Conservation (phyloP, 1,140 invertebrate genomes). For the Pogonomyrmex californicus region DNA sequence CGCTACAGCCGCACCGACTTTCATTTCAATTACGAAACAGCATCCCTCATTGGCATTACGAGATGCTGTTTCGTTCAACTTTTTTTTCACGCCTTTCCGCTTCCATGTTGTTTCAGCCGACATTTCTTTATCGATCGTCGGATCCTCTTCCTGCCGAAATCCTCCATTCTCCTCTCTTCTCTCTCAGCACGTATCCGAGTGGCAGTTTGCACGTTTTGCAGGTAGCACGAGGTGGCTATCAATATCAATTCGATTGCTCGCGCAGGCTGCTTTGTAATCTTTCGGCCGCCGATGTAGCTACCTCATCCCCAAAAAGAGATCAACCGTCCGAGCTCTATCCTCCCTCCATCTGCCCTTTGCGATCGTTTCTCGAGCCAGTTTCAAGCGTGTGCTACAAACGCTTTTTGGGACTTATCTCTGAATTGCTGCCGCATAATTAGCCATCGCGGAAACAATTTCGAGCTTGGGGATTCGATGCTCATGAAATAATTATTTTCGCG, state of each 20-base stretch:
- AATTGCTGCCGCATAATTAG: not conserved
- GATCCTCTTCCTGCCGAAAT: conserved; percentile 31
- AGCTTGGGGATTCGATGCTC: not conserved
- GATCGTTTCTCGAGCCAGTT: not conserved
- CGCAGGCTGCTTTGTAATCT: conserved; percentile 70
- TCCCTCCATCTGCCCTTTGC: no score
- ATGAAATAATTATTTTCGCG: not conserved
- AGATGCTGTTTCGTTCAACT: conserved; percentile 13
- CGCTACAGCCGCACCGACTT: not conserved
- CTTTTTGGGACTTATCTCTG: conserved; percentile 7
- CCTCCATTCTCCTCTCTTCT: conserved; percentile 4
- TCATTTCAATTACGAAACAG: conserved; percentile 36
- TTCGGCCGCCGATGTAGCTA: conserved; percentile 56
- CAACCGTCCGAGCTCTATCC: not conserved
- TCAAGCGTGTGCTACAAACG: not conserved
- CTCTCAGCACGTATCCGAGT: not conserved
- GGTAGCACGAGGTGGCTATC: conserved; percentile 69
- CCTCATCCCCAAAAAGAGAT: conserved; percentile 43
- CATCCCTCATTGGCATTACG: conserved; percentile 32
- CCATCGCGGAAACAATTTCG: not conserved
- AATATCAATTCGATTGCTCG: conserved; percentile 69
- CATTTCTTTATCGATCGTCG: conserved; percentile 2
- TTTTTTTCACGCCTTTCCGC: conserved; percentile 44
- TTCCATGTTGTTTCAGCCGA: not conserved
- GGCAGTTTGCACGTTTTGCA: conserved; percentile 55